A percentile compares a stretch with the other conserved stretches of the same genome.
These are phyloP conservation scores for Leptosomus discolor DNA, from an alignment of 2,113 vertebrate species.

Conservation along the genomic window DNA sequence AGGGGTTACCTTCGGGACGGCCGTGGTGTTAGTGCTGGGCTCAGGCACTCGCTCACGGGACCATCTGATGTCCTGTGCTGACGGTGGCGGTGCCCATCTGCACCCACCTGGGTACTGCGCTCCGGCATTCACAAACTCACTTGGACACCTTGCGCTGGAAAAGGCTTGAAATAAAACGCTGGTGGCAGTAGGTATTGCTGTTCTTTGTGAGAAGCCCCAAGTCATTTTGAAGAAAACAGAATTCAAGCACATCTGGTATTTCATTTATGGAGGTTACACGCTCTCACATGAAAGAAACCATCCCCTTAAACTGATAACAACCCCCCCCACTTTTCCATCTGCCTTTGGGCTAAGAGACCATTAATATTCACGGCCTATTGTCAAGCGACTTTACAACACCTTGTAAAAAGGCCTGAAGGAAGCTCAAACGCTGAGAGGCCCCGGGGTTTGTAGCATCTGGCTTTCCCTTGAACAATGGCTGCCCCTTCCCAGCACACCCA, in stretches of 20 bases:
- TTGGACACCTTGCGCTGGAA: neutral
- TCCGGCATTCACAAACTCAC: neutral
- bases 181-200: neutral
- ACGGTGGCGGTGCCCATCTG: too few species aligned
- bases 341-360: neutral
- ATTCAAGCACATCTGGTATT: slow-evolving; percentile 24
- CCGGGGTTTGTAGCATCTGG: neutral
- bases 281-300: slow-evolving; percentile 21
- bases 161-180: neutral
- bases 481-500: neutral
- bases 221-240: neutral
- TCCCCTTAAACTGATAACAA: neutral
- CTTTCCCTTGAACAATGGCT: neutral
- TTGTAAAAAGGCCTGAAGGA: neutral
- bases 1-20: neutral
- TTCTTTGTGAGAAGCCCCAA: neutral
- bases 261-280: neutral
- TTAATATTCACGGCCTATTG: neutral
- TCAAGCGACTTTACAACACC: slow-evolving; percentile 1
- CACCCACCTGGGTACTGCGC: too few species aligned
- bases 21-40: neutral
- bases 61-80: neutral
- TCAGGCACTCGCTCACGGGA: neutral
- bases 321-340: neutral
- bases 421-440: neutral